Conservation (phyloP, 2,888 invertebrate genomes). For the Gortyna flavago region DNA sequence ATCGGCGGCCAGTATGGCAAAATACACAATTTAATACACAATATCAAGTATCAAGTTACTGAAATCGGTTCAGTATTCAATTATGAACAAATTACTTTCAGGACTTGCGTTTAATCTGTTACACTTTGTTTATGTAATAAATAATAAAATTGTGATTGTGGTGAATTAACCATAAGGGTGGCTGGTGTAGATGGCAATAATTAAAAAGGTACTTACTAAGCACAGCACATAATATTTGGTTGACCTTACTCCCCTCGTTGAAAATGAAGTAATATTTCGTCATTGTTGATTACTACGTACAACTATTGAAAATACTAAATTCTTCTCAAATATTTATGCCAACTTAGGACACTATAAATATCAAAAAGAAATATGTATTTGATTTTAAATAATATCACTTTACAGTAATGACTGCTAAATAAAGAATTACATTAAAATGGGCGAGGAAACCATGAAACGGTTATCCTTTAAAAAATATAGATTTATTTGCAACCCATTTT, state of each 20-base stretch:
- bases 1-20: no score
- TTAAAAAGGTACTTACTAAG: conserved; percentile 73
- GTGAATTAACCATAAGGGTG: neutral
- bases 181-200: neutral
- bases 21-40: no score
- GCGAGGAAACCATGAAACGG: neutral
- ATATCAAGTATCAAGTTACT: no score
- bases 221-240: conserved; percentile 83
- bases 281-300: conserved; percentile 56
- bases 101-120: no score
- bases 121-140: no score
- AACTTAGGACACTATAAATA: neutral
- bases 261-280: conserved; percentile 75
- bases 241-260: conserved; percentile 78
- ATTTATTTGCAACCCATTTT: conserved; percentile 32
- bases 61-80: no score
- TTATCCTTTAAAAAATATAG: neutral
- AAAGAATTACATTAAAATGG: neutral
- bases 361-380: neutral
- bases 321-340: neutral
- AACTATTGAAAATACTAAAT: neutral
- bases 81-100: no score
- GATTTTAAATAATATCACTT: conserved; percentile 27
- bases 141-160: neutral
- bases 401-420: neutral